Conservation (phyloP, 1,140 invertebrate species). For the Eupeodes corollae region DNA sequence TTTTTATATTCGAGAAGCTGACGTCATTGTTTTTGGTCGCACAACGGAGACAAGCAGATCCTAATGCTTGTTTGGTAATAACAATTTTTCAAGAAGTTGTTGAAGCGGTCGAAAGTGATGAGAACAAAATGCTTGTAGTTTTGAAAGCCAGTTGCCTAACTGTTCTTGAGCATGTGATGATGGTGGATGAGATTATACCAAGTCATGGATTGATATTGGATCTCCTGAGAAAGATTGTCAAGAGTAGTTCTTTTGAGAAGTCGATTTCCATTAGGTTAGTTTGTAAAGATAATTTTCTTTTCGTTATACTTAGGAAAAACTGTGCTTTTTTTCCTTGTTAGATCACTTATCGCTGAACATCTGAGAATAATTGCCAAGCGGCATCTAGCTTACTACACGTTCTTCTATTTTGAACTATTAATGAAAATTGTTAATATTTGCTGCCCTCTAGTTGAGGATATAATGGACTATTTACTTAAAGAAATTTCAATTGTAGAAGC, state of each 20-base stretch:
- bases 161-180: conserved; percentile 32
- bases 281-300: not conserved
- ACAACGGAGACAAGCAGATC: conserved; percentile 25
- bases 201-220: conserved; percentile 20
- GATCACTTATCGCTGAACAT: conserved; percentile 10
- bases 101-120: not conserved
- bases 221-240: conserved; percentile 15
- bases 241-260: conserved; percentile 8
- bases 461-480: conserved; percentile 14
- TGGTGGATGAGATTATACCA: conserved; percentile 29
- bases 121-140: conserved; percentile 13
- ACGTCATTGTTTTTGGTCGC: conserved; percentile 20
- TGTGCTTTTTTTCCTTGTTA: not conserved
- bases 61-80: conserved; percentile 19
- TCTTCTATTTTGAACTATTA: conserved; percentile 31
- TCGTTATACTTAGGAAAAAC: not conserved
- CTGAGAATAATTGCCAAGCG: conserved; percentile 24
- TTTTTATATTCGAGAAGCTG: conserved; percentile 23
- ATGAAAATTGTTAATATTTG: conserved; percentile 22
- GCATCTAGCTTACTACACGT: conserved; percentile 32
- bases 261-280: not conserved
- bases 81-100: conserved; percentile 23
- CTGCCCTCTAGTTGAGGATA: conserved; percentile 8
- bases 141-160: conserved; percentile 15
- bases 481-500: conserved; percentile 24